Evolutionary conservation across 2,113 vertebrate species (phyloP), one percentile per base, ranked within the genome.

Genomic region (Megaleporinus macrocephalus): DNA sequence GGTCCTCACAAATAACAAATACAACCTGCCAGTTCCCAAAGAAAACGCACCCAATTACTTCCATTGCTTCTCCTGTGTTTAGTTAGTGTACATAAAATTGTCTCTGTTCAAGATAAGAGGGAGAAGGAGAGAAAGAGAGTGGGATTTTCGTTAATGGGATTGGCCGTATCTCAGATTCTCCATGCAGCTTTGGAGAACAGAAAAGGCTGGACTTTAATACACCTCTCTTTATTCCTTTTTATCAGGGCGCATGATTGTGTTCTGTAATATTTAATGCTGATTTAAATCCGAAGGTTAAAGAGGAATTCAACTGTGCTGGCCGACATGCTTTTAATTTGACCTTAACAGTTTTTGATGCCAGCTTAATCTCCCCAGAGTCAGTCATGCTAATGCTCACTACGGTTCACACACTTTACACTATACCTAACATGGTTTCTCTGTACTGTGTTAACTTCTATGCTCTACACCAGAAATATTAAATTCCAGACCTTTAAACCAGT

Each of bases 1-100:
- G 83, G 83, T 89, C 55, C 66, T 88, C 86, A 90, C 77, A 78
- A n/a, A 33, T 20, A 51, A 83, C 90, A 79, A 89, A 90, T 89
- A 87, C 73, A 74, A 63, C 74, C 87, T 87, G 79, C 83, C 79
- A 88, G 84, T 82, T 75, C 76, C 70, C 73, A 69, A 61, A 80
- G 49, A 84, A 89, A 89, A 87, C 86, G 85, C 62, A 79, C 87
- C 79, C 91, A 89, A 90, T 87, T 90, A 88, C 86, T 87, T 87
- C 73, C 81, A 30, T 55, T 79, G 72, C 72, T 76, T 18, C 89
- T 84, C 55, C 4, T 16, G 83, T 78, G 88, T 74, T 85, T 86
- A 73, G 57, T 78, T 55, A 79, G 76, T 73, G 78, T 76, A 82
- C 82, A 84, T 82, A 77, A 89, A 80, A 30, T 88, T 80, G 81